Evolutionary conservation across 1,140 invertebrate species (phyloP).

Genomic region (Leptestheria dahalacensis): DNA sequence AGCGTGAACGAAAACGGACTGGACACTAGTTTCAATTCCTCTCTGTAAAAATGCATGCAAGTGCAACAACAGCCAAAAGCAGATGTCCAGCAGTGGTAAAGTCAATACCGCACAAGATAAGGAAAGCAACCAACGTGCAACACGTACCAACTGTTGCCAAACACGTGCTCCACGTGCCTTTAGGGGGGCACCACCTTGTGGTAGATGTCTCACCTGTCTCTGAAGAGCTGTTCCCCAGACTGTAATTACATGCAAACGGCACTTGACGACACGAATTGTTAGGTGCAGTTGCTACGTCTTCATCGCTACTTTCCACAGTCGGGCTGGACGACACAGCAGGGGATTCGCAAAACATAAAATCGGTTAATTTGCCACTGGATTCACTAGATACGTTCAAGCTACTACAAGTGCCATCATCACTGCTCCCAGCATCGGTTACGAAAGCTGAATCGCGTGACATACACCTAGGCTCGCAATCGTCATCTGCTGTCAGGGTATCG

Average conservation of each 20-base stretch:
- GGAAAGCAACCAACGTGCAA: background rate
- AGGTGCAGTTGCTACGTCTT: background rate
- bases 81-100: background rate
- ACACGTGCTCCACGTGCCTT: background rate
- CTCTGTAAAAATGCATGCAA: background rate
- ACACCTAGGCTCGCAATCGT: background rate
- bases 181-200: background rate
- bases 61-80: background rate
- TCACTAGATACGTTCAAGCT: background rate
- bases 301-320: background rate
- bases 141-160: background rate
- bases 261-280: background rate
- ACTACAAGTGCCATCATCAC: background rate
- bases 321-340: background rate
- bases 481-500: background rate
- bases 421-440: background rate
- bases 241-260: background rate
- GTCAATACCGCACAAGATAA: background rate
- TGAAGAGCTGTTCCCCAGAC: background rate
- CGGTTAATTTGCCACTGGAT: background rate
- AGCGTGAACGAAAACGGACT: too few species aligned
- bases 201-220: background rate
- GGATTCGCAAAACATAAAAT: background rate
- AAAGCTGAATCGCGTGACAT: background rate
- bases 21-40: background rate